A percentile compares a stretch with the other conserved stretches of the same genome.
Evolutionary conservation across 1,140 invertebrate genomes (phyloP).

Genomic region (Drosophila insularis): DNA sequence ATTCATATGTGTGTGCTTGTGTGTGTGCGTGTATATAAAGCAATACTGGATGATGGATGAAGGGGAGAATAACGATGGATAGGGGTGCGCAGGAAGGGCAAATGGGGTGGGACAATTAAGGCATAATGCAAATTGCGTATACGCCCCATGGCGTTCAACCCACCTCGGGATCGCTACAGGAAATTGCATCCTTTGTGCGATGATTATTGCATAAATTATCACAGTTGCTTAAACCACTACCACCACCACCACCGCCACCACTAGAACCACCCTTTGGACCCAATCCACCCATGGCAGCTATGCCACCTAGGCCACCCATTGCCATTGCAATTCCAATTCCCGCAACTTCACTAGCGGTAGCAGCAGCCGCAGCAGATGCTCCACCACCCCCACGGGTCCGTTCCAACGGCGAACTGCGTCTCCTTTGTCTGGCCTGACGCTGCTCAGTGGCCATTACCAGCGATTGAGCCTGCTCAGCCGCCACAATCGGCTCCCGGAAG

Average conservation of each 20-base stretch:
- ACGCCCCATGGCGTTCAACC: constrained; percentile 48
- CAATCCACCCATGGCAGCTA: too few relatives aligned
- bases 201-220: constrained; percentile 74
- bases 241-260: neutral
- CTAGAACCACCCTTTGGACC: neutral
- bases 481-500: constrained; percentile 89
- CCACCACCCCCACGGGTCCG: constrained; percentile 25
- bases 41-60: neutral
- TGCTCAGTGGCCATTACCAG: constrained; percentile 56
- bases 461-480: constrained; percentile 45
- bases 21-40: neutral
- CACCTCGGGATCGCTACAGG: constrained; percentile 71
- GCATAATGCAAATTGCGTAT: constrained; percentile 51
- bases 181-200: constrained; percentile 69
- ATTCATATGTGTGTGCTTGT: neutral
- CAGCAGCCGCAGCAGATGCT: neutral
- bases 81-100: neutral
- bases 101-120: neutral
- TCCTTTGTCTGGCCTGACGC: constrained; percentile 55
- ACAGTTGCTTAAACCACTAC: constrained; percentile 43
- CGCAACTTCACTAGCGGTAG: neutral
- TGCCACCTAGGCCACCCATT: neutral
- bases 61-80: neutral
- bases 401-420: constrained; percentile 71
- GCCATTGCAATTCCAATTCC: constrained; percentile 1